Evolutionary conservation across 2,888 invertebrate species (phyloP).

Genomic region (Ametastegia equiseti): DNA sequence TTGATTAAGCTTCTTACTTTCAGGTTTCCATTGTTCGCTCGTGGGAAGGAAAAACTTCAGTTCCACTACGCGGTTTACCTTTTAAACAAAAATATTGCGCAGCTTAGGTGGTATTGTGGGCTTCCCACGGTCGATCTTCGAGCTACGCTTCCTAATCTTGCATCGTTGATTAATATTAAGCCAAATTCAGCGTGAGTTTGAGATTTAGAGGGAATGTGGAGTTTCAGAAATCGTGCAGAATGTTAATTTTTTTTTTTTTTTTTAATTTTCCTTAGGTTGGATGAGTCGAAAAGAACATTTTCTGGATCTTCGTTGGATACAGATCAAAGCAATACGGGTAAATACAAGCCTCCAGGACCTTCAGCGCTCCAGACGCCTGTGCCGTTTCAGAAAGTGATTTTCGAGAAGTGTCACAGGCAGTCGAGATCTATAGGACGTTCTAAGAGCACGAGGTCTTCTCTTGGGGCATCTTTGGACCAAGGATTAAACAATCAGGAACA

Average conservation of each 20-base stretch:
- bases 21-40: constrained; percentile 91
- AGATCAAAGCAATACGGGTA: constrained; percentile 63
- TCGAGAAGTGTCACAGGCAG: constrained; percentile 68
- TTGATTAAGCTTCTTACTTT: constrained; percentile 55
- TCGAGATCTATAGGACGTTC: constrained; percentile 69
- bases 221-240: not conserved
- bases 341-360: constrained; percentile 64
- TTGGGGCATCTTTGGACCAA: constrained; percentile 73
- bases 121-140: constrained; percentile 86
- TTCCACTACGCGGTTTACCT: constrained; percentile 95
- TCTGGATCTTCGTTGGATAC: constrained; percentile 74
- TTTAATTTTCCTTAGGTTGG: constrained; percentile 64
- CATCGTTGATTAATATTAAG: constrained; percentile 78
- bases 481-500: constrained; percentile 69
- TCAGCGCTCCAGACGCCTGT: constrained; percentile 67
- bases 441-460: constrained; percentile 65
- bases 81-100: constrained; percentile 96
- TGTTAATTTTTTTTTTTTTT: constrained; percentile 49
- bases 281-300: constrained; percentile 73
- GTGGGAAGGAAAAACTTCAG: constrained; percentile 87
- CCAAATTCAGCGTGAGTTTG: constrained; percentile 68
- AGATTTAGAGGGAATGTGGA: not conserved
- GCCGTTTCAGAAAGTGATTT: constrained; percentile 68
- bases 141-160: constrained; percentile 87
- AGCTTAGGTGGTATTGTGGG: constrained; percentile 88